phyloP scores from a whole-genome alignment of 2,113 vertebrate species.

The Merops nubicus region DNA sequence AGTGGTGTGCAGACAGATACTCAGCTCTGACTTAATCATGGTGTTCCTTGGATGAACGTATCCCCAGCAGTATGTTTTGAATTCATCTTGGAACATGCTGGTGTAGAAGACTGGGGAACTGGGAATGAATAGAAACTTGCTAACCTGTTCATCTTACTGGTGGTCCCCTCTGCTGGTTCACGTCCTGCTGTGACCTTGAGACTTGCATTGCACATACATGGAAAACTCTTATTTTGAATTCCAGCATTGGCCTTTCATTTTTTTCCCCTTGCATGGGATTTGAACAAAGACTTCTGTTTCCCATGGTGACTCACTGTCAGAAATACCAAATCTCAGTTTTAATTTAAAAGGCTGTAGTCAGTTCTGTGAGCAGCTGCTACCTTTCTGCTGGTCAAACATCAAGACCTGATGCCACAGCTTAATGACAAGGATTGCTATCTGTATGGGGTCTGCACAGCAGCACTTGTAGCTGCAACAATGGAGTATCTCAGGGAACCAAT shows the following conservation, averaged over 20 bases:
- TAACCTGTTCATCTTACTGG: background rate
- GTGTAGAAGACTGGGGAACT: background rate
- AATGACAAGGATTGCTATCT: rapidly evolving
- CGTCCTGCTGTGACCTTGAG: too few relatives aligned
- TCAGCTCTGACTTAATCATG: background rate
- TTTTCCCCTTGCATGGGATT: rapidly evolving
- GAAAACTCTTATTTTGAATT: background rate
- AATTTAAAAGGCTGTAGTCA: background rate
- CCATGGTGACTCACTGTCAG: background rate
- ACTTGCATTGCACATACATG: rapidly evolving
- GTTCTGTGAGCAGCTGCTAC: background rate
- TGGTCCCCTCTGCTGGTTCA: rapidly evolving
- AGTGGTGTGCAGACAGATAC: background rate
- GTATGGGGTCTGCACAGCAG: background rate
- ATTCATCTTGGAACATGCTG: background rate
- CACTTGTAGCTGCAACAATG: background rate
- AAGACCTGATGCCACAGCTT: background rate
- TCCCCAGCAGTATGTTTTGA: background rate
- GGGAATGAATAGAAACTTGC: background rate
- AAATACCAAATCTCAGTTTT: background rate
- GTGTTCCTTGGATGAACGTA: background rate
- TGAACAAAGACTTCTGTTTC: background rate
- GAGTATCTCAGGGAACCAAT: background rate
- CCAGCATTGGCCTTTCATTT: rapidly evolving
- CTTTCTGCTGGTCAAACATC: background rate